Evolutionary conservation across 2,797 vertebrate genomes (phyloP).

Genomic region (Oryzias dopingdopingensis): DNA sequence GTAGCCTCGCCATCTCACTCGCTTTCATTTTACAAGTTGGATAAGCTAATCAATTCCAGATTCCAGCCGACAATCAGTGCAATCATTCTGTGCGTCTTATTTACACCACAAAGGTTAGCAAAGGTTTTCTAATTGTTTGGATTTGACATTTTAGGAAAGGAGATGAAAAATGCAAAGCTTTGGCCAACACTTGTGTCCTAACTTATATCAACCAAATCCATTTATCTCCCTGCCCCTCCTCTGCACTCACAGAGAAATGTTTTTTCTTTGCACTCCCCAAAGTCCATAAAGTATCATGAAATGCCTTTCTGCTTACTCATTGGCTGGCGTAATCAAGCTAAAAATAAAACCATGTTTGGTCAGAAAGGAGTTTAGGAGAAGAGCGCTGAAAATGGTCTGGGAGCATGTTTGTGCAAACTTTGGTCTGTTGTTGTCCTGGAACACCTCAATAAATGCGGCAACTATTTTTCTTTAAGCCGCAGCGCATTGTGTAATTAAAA

Average conservation of each 20-base stretch:
- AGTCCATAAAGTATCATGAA: slow-evolving; percentile 69
- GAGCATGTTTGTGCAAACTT: slow-evolving; percentile 37
- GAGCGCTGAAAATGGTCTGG: slow-evolving; percentile 40
- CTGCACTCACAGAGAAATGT: slow-evolving; percentile 51
- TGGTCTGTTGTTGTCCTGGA: slow-evolving; percentile 45
- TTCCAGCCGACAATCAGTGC: neutral
- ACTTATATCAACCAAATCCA: slow-evolving; percentile 13
- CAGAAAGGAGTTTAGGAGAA: slow-evolving; percentile 46
- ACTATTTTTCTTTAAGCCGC: slow-evolving; percentile 21
- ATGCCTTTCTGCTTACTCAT: slow-evolving; percentile 74
- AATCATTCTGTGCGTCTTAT: neutral
- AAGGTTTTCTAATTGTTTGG: neutral
- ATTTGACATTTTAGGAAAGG: slow-evolving; percentile 1
- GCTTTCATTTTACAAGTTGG: neutral
- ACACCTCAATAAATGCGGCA: slow-evolving; percentile 17
- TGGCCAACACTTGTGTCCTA: slow-evolving; percentile 2
- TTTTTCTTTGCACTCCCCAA: slow-evolving; percentile 53
- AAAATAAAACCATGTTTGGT: slow-evolving; percentile 74
- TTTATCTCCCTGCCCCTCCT: slow-evolving; percentile 8
- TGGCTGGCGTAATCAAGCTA: slow-evolving; percentile 63
- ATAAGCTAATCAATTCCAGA: slow-evolving; percentile 6
- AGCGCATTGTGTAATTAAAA: slow-evolving; percentile 46
- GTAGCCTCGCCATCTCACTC: neutral
- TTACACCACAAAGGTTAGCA: neutral
- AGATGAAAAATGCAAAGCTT: neutral